These are phyloP conservation scores for Mobula hypostoma DNA, from an alignment of 2,113 vertebrate species.

Conservation along the genomic window DNA sequence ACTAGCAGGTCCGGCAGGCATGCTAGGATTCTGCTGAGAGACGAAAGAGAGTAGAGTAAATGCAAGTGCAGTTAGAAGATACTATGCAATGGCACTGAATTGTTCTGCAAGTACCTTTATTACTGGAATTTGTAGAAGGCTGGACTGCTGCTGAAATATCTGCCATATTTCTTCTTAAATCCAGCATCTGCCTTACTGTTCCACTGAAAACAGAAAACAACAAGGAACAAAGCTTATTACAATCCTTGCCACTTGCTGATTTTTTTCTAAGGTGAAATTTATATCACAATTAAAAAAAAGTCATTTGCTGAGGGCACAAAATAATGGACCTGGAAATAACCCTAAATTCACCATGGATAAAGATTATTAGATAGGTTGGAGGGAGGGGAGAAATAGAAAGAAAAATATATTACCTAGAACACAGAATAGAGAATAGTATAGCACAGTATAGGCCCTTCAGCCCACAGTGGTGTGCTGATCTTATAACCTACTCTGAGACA, in stretches of 20 bases:
- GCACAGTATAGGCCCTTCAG: no score
- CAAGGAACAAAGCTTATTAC: neutral
- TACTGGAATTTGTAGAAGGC: neutral
- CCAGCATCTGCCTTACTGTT: constrained; percentile 35
- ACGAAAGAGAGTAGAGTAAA: neutral
- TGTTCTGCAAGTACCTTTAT: constrained; percentile 5
- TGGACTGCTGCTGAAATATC: neutral
- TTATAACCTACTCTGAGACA: no score
- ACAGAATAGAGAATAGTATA: no score
- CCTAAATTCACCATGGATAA: neutral
- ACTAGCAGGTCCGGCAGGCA: neutral
- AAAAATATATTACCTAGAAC: no score
- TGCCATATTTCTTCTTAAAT: constrained; percentile 30
- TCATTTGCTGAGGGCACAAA: neutral
- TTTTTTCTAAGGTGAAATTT: neutral
- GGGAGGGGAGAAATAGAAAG: neutral
- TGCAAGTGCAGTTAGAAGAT: neutral
- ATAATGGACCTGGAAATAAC: neutral
- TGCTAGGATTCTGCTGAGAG: no score
- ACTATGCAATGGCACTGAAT: neutral
- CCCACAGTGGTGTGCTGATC: no score
- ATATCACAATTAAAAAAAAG: neutral
- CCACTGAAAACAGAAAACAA: neutral
- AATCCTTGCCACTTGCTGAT: neutral
- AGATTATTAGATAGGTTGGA: neutral